Conservation (phyloP, 2,113 vertebrate genomes). For the Leuciscus idus region DNA sequence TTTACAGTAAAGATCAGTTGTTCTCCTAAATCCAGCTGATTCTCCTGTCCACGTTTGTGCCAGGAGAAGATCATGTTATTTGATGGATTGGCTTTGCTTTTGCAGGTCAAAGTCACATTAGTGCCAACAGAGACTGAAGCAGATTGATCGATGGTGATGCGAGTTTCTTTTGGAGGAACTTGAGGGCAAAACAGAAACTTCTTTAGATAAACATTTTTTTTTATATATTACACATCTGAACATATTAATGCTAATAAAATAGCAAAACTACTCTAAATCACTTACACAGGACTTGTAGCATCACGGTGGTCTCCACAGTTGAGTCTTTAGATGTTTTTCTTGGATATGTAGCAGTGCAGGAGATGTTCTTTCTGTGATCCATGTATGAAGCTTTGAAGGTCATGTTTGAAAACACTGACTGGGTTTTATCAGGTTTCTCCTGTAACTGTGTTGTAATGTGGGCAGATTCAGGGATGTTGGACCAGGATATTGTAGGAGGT, state of each 20-base stretch:
- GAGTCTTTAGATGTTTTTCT: not conserved
- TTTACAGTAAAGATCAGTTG: not conserved
- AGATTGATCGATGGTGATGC: not conserved
- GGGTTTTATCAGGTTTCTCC: not conserved
- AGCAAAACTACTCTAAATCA: not conserved
- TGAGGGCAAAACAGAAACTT: not conserved
- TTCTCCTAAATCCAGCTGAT: not conserved
- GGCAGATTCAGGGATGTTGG: not conserved
- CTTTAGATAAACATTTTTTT: not conserved
- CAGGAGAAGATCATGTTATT: not conserved
- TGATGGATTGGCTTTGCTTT: conserved; percentile 19
- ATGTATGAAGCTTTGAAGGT: conserved; percentile 14
- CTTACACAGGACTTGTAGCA: not conserved
- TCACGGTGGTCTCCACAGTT: not conserved
- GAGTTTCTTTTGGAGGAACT: conserved; percentile 29
- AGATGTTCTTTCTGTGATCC: conserved; percentile 4
- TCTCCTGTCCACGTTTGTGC: not conserved
- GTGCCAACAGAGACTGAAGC: not conserved
- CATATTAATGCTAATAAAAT: not conserved
- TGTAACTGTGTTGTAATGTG: conserved; percentile 10
- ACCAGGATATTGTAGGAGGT: conserved; percentile 22
- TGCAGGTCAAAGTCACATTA: conserved; percentile 30
- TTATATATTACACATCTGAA: not conserved
- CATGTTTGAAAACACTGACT: not conserved
- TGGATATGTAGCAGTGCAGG: conserved; percentile 10